These are phyloP conservation scores for Lampris megalopsis DNA, from an alignment of 2,113 vertebrate species.

Conservation along the genomic window DNA sequence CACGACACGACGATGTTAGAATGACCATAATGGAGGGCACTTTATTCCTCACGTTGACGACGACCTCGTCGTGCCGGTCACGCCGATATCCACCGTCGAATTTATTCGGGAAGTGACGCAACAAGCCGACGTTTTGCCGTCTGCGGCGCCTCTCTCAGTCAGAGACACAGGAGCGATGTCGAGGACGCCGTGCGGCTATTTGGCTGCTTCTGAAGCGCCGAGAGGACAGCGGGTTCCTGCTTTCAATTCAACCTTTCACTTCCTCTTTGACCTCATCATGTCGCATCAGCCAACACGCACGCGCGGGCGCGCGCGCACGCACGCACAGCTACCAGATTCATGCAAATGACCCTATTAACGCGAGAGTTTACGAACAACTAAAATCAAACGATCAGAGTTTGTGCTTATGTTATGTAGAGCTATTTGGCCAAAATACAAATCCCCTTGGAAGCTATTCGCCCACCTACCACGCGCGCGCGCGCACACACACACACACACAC, in stretches of 20 bases:
- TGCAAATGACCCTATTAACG: background rate
- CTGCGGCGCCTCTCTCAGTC: too few relatives aligned
- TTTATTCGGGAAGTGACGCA: too few relatives aligned
- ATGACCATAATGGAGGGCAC: too few relatives aligned
- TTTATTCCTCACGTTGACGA: too few relatives aligned
- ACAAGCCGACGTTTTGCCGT: too few relatives aligned
- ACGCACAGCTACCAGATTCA: background rate
- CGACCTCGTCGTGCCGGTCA: too few relatives aligned
- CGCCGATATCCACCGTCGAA: too few relatives aligned
- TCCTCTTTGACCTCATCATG: slow-evolving; percentile 21
- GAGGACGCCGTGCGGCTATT: background rate
- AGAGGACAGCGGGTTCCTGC: slow-evolving; percentile 17
- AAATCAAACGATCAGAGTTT: slow-evolving; percentile 5
- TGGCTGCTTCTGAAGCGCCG: background rate
- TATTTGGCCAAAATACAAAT: background rate
- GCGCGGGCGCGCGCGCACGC: too few relatives aligned
- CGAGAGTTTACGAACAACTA: background rate
- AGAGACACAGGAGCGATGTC: too few relatives aligned
- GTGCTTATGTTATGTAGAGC: background rate
- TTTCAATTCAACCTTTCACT: slow-evolving; percentile 61
- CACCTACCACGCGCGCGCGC: background rate
- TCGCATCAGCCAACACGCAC: slow-evolving; percentile 32
- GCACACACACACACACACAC: background rate
- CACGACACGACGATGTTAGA: too few relatives aligned
- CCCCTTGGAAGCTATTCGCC: background rate